phyloP scores from a whole-genome alignment of 2,113 vertebrate species.

The Pandion haliaetus region DNA sequence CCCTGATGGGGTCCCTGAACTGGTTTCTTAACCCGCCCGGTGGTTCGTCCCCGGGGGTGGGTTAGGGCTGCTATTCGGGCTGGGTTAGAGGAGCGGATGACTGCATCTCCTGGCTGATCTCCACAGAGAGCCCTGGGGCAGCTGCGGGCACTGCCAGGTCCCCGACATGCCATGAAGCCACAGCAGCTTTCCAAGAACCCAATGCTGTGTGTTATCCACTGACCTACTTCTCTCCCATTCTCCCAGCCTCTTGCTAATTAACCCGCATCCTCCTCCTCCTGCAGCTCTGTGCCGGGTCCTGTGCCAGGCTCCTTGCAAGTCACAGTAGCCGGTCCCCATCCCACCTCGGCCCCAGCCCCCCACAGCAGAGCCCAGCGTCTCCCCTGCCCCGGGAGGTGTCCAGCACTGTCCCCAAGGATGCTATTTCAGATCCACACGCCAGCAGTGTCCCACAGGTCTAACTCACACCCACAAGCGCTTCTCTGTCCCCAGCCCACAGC shows the following conservation, averaged over 20 bases:
- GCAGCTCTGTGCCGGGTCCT: neutral
- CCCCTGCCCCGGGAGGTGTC: neutral
- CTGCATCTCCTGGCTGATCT: neutral
- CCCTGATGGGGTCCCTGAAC: neutral
- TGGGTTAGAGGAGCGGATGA: neutral
- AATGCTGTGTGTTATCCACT: neutral
- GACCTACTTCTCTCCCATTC: neutral
- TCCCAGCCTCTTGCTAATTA: neutral
- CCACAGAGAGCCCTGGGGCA: rapidly evolving
- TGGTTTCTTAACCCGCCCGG: rapidly evolving
- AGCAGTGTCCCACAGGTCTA: neutral
- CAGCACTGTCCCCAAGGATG: neutral
- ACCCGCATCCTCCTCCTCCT: neutral
- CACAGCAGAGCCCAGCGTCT: neutral
- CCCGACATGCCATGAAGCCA: rapidly evolving
- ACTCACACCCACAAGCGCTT: rapidly evolving
- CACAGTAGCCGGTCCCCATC: neutral
- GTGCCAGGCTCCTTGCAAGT: neutral
- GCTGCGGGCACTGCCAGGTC: neutral
- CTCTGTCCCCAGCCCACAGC: neutral
- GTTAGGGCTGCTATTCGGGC: neutral
- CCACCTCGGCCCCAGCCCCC: too few relatives aligned
- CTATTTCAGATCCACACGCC: neutral
- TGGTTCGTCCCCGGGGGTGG: rapidly evolving
- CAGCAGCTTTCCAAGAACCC: neutral